Percentiles rank a stretch among this genome's conserved stretches.
These are phyloP conservation scores for Desmophyllum pertusum DNA, from an alignment of 92 coral and sea anemone genomes.

Conservation along the genomic window DNA sequence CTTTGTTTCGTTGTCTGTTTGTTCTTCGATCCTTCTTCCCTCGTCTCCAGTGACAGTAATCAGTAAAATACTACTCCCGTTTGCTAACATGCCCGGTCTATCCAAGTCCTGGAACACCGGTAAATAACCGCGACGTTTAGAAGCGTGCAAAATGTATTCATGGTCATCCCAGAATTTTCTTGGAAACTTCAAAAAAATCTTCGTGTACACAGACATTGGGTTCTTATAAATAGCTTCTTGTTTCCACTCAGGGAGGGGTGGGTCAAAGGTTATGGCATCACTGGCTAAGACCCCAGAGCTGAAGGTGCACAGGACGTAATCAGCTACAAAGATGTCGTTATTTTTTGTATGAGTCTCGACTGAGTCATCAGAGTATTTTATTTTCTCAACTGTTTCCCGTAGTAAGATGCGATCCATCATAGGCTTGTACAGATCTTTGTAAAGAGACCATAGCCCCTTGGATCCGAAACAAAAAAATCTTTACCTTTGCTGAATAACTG, in stretches of 20 bases:
- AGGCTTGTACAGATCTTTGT: conserved; percentile 40
- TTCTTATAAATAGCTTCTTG: conserved; percentile 60
- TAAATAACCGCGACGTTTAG: conserved; percentile 48
- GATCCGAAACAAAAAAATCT: conserved; percentile 66
- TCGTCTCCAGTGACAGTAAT: conserved; percentile 86
- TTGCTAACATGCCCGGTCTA: conserved; percentile 64
- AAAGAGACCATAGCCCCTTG: conserved; percentile 57
- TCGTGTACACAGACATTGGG: conserved; percentile 76
- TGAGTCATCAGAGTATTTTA: conserved; percentile 46
- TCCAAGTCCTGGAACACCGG: conserved; percentile 66
- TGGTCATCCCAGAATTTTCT: conserved; percentile 80
- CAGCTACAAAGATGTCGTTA: conserved; percentile 76
- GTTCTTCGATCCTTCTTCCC: conserved; percentile 72
- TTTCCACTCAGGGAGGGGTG: conserved; percentile 83
- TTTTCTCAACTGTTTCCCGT: conserved; percentile 46
- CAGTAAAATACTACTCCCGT: conserved; percentile 62
- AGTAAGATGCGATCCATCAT: conserved; percentile 54
- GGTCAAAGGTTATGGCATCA: conserved; percentile 65
- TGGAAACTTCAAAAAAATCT: conserved; percentile 76
- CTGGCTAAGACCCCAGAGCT: conserved; percentile 88
- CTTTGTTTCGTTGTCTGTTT: conserved; percentile 61
- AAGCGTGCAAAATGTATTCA: conserved; percentile 68
- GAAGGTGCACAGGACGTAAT: conserved; percentile 81
- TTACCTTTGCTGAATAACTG: conserved; percentile 37
- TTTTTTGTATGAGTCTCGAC: conserved; percentile 61